phyloP scores from a whole-genome alignment of 2,888 invertebrate species.

The Petrolisthes cinctipes region DNA sequence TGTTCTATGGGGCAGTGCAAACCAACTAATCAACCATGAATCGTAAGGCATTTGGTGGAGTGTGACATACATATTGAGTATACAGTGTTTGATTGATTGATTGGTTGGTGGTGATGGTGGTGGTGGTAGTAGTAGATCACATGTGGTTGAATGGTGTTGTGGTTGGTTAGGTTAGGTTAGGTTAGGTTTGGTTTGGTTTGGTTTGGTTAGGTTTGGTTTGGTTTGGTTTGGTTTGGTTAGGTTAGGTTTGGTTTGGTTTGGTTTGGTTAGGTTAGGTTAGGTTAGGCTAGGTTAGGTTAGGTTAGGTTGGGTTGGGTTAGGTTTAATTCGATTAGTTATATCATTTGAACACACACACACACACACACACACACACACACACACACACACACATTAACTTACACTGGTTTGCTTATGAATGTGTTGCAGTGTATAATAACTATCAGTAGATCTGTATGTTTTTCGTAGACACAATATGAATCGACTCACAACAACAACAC shows the following conservation, averaged over 20 bases:
- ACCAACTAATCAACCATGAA: not conserved
- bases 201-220: not conserved
- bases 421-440: not conserved
- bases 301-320: not conserved
- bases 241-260: not conserved
- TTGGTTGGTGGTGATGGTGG: no score
- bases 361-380: conserved; percentile 4
- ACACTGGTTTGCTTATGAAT: not conserved
- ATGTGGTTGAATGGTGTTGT: not conserved
- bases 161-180: conserved; percentile 1
- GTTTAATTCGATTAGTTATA: not conserved
- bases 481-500: no score
- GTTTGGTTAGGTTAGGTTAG: conserved; percentile 4
- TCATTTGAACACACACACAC: not conserved
- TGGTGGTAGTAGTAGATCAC: no score
- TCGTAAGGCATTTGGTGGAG: not conserved
- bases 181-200: not conserved
- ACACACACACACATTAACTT: not conserved
- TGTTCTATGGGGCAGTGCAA: not conserved
- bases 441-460: not conserved
- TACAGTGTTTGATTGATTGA: not conserved
- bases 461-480: not conserved
- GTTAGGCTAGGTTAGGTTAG: not conserved
- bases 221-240: not conserved
- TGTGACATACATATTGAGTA: not conserved